phyloP scores from a whole-genome alignment of 2,797 vertebrate species.

The Hoplostethus atlanticus region DNA sequence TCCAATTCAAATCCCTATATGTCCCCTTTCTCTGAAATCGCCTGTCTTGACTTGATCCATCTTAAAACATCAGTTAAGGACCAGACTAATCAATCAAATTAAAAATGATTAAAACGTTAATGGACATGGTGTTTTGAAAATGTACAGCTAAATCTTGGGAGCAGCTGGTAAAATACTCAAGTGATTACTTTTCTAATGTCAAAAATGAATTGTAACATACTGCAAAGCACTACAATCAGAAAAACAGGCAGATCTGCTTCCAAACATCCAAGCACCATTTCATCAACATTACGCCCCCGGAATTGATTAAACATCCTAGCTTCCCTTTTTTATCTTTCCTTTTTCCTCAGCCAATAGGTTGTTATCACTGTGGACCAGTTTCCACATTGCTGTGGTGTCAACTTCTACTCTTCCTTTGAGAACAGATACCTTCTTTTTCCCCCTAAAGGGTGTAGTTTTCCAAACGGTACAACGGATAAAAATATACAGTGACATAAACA shows the following conservation, averaged over 20 bases:
- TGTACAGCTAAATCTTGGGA: neutral
- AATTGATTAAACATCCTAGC: neutral
- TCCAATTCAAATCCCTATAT: neutral
- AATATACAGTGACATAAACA: slow-evolving; percentile 37
- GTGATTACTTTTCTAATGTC: neutral
- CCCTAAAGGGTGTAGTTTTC: neutral
- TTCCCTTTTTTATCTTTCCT: slow-evolving; percentile 65
- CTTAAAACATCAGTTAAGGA: no score
- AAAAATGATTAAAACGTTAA: no score
- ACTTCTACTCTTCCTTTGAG: slow-evolving; percentile 11
- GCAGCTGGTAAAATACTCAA: neutral
- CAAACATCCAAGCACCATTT: slow-evolving; percentile 40
- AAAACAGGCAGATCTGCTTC: slow-evolving; percentile 20
- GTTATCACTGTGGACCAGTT: neutral
- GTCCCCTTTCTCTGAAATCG: no score
- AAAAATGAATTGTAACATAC: neutral
- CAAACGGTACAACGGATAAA: slow-evolving; percentile 23
- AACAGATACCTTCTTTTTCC: neutral
- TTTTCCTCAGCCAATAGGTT: neutral
- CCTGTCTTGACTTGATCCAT: no score
- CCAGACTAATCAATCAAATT: no score
- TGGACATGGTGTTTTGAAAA: neutral
- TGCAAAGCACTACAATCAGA: slow-evolving; percentile 48
- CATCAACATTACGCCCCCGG: slow-evolving; percentile 11
- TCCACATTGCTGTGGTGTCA: slow-evolving; percentile 18